Base-by-base conservation (phyloP, 2,113 vertebrate species). In the Platysternon megacephalum region DNA sequence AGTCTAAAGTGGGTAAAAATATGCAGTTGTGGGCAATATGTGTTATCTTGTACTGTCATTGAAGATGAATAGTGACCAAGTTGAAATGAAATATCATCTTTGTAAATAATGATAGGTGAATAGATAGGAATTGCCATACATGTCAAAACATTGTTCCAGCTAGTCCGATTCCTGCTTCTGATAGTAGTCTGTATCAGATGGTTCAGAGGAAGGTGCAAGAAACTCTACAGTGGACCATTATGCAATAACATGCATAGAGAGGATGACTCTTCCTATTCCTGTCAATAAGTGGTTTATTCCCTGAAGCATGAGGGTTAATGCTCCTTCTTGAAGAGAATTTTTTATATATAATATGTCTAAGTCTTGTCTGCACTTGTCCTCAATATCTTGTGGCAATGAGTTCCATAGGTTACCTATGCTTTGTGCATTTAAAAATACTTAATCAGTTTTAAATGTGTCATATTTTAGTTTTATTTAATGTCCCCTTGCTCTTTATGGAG, bases 141-240 rank as follows among this genome's bases (percentile, higher is more conserved):
- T n/a, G 4, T 56, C 32, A 89, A 65, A 94, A 65, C 55, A 44
- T 1, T 10, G 1, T 17, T 8, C 85, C 56, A 24, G 79, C 87
- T 92, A 48, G n/a, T 65, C 4, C 9, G 8, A 76, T 8, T 72
- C n/a, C 21, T 24, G 9, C 8, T 35, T 84, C 32, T 90, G 82
- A 48, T 46, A 81, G 13, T 35, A 65, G 49, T 5, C 46, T 85
- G 35, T 35, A 39, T 68, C 35, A 68, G 65, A 17, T 68, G 5
- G 85, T 95, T 42, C 81, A 84, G 51, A 51, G 28, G 61, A 74
- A 92, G 53, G 24, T 87, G 85, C 87, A 65, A 92, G 89, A 87
- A 92, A 58, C 14, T 11, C 17, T 76, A 51, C 79, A 48, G 53
- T 84, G 39, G 68, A 21, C 8, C 29, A 44, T 61, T 19, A 3